Base-by-base conservation (phyloP, 2,113 vertebrate species). In the Dicerorhinus sumatrensis region DNA sequence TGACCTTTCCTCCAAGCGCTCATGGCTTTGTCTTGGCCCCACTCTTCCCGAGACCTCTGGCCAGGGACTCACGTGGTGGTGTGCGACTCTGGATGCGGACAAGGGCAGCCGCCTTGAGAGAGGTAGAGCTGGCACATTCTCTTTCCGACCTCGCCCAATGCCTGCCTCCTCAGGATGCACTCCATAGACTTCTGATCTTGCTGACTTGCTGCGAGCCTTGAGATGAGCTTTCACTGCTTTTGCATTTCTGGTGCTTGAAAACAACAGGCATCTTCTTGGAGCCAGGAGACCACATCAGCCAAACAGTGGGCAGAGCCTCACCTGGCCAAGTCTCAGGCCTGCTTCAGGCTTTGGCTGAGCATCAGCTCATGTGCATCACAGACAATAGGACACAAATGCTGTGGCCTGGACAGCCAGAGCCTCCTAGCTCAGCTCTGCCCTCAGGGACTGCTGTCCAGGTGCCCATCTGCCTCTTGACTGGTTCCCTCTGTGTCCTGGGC, bases 381-480 rank as follows among this genome's bases (percentile, higher is more conserved):
- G 31, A 63, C 7, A 1, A 76, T 5, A 42, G 23, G 36, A 33
- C 73, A 65, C 17, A 10, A 27, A 25, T n/a, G 23, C 29, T 33
- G 39, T 16, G 72, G 54, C 39, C 2, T 23, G 33, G 33, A 36
- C 14, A 51, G 31, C 42, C 58, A 12, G 29, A 29, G 58, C 58
- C 70, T 77, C 23, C 58, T 48, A 36, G 72, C 29, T 36, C 3
- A 2, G 21, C 46, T 48, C 46, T 54, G 46, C 25, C 23, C 60
- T 18, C 58, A 21, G 8, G 39, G 58, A 8, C 33, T 16, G 42
- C 62, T 2, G 12, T 23, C 42, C 29, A 12, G 7, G n/a, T 8
- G 1, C 60, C 1, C 12, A 0, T 9, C 23, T 48, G 13, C 42
- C 4, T n/a, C 42, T 13, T 63, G 56, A 33, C 58, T 14, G 2